phyloP scores from a whole-genome alignment of 2,797 vertebrate genomes.

The Fistularia commersonii region DNA sequence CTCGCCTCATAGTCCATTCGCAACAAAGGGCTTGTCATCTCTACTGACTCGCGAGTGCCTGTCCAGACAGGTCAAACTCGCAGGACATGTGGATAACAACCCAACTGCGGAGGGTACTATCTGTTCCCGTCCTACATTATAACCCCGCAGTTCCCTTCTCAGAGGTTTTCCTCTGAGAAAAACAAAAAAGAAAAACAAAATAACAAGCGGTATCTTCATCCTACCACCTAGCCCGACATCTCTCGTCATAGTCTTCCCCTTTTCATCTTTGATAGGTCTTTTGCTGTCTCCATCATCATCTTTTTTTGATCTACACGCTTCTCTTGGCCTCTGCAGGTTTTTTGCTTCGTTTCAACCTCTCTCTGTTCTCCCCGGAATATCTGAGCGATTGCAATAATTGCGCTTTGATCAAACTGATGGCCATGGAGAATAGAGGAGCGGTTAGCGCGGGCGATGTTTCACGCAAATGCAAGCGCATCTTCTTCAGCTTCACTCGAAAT shows the following conservation, averaged over 20 bases:
- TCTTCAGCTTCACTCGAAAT: slow-evolving; percentile 18
- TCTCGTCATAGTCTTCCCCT: too few relatives aligned
- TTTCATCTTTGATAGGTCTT: slow-evolving; percentile 7
- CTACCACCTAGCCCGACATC: too few relatives aligned
- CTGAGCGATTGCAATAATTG: slow-evolving; percentile 54
- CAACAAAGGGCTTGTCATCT: slow-evolving; percentile 27
- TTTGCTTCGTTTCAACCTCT: background rate
- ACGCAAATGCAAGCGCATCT: slow-evolving; percentile 21
- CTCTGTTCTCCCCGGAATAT: too few relatives aligned
- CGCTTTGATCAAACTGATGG: slow-evolving; percentile 32
- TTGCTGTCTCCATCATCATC: slow-evolving; percentile 13
- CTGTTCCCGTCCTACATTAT: too few relatives aligned
- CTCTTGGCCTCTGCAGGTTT: slow-evolving; percentile 21
- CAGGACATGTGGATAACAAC: slow-evolving; percentile 17
- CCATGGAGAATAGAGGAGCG: slow-evolving; percentile 19
- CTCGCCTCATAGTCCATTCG: slow-evolving; percentile 27
- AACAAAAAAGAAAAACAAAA: too few relatives aligned
- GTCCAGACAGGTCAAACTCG: background rate
- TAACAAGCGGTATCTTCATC: too few relatives aligned
- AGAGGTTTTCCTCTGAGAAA: too few relatives aligned
- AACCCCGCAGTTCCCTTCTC: too few relatives aligned
- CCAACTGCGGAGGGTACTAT: too few relatives aligned
- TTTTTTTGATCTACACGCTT: slow-evolving; percentile 25
- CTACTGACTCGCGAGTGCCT: slow-evolving; percentile 1
- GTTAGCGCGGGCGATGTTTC: slow-evolving; percentile 17